A percentile compares a stretch with the other conserved stretches of the same genome.
Conservation (phyloP, 2,797 vertebrate species). For the Nyctibius grandis region DNA sequence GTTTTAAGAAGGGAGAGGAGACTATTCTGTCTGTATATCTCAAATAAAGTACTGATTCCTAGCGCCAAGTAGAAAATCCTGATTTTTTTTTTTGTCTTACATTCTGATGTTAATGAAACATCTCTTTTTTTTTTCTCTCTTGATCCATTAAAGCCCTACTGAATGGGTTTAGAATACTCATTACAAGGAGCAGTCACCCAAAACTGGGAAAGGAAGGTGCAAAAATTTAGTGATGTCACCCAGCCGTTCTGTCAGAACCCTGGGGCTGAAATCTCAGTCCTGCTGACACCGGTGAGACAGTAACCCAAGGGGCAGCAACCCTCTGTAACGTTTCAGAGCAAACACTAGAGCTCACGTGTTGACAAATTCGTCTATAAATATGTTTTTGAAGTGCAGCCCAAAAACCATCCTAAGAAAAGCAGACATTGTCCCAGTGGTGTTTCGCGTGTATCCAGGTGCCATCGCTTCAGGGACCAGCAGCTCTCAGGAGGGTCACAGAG, state of each 20-base stretch:
- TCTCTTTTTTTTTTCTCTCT: neutral
- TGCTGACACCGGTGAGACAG: too few relatives aligned
- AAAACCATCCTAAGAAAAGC: neutral
- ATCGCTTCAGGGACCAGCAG: neutral
- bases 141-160: neutral
- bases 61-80: neutral
- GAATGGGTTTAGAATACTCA: neutral
- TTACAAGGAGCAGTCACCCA: neutral
- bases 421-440: fast-evolving
- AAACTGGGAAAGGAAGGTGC: neutral
- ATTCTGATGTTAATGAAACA: neutral
- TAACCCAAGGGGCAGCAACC: neutral
- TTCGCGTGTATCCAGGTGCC: fast-evolving
- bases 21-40: neutral
- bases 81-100: neutral
- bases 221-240: neutral
- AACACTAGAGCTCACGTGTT: neutral
- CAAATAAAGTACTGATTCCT: neutral
- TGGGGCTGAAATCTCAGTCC: too few relatives aligned
- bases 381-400: neutral
- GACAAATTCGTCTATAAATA: neutral
- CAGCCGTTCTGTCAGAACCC: too few relatives aligned
- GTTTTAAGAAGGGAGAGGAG: neutral
- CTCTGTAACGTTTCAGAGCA: neutral
- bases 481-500: neutral